Evolutionary conservation across 2,797 vertebrate species (phyloP).

Genomic region (Macropus fuliginosus): DNA sequence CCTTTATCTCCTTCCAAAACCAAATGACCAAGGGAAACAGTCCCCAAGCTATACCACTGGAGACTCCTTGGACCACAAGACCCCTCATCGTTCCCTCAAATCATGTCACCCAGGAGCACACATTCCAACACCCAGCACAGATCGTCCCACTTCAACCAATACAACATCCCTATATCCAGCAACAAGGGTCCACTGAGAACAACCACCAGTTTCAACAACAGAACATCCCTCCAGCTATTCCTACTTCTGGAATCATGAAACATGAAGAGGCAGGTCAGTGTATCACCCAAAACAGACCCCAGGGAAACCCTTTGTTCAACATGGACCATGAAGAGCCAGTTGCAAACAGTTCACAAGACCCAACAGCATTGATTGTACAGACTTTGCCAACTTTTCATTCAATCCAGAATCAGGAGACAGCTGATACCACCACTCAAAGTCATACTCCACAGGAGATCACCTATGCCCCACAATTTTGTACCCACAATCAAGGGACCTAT

Average conservation of each 20-base stretch:
- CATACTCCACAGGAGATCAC: not conserved
- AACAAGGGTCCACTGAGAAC: not conserved
- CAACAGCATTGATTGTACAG: not conserved
- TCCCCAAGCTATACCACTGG: not conserved
- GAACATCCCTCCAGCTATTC: not conserved
- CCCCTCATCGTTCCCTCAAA: not conserved
- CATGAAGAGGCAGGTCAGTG: no score
- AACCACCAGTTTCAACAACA: not conserved
- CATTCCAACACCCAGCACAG: not conserved
- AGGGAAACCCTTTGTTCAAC: no score
- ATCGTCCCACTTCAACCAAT: not conserved
- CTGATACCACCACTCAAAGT: not conserved
- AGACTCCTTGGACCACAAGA: not conserved
- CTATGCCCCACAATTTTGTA: not conserved
- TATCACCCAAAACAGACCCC: not conserved
- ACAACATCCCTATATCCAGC: no score
- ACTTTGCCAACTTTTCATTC: not conserved
- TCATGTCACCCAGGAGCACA: not conserved
- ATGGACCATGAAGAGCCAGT: not conserved
- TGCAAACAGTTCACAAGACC: not conserved
- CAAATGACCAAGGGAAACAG: not conserved
- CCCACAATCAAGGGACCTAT: not conserved
- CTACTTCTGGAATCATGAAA: not conserved
- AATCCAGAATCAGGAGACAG: not conserved
- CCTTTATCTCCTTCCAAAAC: not conserved